Evolutionary conservation across 2,797 vertebrate species (phyloP).

Genomic region (Oryzias sinensis): DNA sequence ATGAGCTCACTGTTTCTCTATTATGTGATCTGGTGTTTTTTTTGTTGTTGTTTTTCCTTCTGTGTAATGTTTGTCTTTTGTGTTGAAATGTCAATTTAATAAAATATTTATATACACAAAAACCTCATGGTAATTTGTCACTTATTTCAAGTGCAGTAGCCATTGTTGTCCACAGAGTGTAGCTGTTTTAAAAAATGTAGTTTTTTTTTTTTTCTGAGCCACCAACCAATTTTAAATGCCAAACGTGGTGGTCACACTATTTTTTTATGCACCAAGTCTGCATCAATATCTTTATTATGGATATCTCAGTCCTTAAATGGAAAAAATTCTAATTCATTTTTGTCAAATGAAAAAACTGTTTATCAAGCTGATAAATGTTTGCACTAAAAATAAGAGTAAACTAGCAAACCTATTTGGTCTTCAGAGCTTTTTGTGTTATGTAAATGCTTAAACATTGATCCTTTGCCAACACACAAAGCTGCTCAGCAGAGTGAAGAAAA

Average conservation of each 20-base stretch:
- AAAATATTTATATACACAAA: constrained; percentile 42
- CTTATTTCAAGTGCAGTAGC: neutral
- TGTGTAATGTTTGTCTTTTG: constrained; percentile 13
- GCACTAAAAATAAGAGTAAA: too few relatives aligned
- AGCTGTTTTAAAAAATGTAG: constrained; percentile 26
- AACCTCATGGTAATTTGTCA: neutral
- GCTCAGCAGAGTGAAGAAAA: constrained; percentile 26
- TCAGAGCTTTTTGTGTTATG: neutral
- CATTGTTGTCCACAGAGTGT: constrained; percentile 28
- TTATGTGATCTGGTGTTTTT: constrained; percentile 1
- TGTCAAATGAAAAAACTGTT: too few relatives aligned
- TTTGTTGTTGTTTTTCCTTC: constrained; percentile 16
- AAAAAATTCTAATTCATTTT: too few relatives aligned
- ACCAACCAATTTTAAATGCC: too few relatives aligned
- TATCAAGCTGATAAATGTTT: too few relatives aligned
- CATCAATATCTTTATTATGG: neutral
- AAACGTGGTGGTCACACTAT: too few relatives aligned
- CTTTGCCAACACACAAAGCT: neutral
- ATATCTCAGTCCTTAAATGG: too few relatives aligned
- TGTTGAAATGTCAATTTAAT: constrained; percentile 50
- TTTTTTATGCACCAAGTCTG: neutral
- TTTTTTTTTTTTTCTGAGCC: too few relatives aligned
- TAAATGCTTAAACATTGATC: neutral
- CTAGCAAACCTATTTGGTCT: neutral
- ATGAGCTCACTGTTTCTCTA: constrained; percentile 15